Evolutionary conservation across 2,113 vertebrate species (phyloP).

Genomic region (Marmota monax): DNA sequence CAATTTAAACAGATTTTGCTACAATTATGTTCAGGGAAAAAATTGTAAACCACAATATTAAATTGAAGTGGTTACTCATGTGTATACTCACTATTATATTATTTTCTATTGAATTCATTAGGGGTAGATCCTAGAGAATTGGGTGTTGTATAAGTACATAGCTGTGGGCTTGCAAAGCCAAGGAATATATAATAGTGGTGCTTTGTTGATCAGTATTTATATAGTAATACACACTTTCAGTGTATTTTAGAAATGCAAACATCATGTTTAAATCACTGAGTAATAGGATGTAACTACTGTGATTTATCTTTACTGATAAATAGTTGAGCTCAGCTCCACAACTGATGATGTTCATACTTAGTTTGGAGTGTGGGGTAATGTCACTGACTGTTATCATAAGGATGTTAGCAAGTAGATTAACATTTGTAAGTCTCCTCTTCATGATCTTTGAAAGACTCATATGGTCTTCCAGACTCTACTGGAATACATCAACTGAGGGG

Average conservation of each 20-base stretch:
- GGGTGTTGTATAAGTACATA: neutral
- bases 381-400: neutral
- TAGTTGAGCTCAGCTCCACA: neutral
- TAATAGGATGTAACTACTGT: neutral
- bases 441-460: neutral
- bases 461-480: neutral
- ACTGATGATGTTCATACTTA: neutral
- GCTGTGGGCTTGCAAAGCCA: neutral
- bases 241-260: slow-evolving; percentile 1
- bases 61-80: neutral
- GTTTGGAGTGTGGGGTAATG: neutral
- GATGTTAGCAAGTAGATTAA: neutral
- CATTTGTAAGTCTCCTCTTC: neutral
- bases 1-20: neutral
- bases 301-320: slow-evolving; percentile 4
- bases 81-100: neutral
- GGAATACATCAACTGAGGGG: neutral
- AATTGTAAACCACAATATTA: neutral
- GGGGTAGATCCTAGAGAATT: neutral
- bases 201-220: neutral
- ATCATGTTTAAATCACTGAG: neutral
- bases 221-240: neutral
- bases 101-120: slow-evolving; percentile 35
- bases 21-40: neutral
- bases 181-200: neutral